Percentiles rank a stretch among this genome's conserved stretches.
These are phyloP conservation scores for Littorina saxatilis DNA, from an alignment of 1,140 invertebrate genomes.

Conservation along the genomic window DNA sequence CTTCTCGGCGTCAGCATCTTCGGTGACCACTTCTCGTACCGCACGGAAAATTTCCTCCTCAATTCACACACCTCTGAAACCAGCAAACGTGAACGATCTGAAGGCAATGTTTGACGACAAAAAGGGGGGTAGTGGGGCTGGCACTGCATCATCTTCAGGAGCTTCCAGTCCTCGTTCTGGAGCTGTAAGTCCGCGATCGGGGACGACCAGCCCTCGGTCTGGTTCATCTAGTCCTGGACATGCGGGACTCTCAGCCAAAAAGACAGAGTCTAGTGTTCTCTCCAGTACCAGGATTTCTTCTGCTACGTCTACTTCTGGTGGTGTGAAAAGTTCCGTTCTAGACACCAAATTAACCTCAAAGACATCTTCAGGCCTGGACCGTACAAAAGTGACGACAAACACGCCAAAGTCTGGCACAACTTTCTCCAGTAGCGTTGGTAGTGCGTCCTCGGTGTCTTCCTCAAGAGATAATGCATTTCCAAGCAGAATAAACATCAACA, in stretches of 20 bases:
- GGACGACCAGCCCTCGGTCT: slow-evolving; percentile 21
- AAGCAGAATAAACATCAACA: slow-evolving; percentile 31
- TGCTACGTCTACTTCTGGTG: not conserved
- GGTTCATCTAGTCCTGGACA: slow-evolving; percentile 17
- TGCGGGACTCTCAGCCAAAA: not conserved
- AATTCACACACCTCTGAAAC: slow-evolving; percentile 48
- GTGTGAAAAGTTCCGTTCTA: not conserved
- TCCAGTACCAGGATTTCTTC: not conserved
- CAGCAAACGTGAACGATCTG: slow-evolving; percentile 48
- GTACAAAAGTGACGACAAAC: not conserved
- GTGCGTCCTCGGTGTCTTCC: slow-evolving; percentile 17
- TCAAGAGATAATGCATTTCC: slow-evolving; percentile 30
- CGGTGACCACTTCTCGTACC: not conserved
- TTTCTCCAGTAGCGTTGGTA: not conserved
- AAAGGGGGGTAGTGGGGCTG: slow-evolving; percentile 2
- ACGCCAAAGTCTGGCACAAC: not conserved
- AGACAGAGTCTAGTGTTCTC: not conserved
- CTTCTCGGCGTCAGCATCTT: not conserved
- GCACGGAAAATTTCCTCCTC: slow-evolving; percentile 18
- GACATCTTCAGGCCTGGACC: not conserved
- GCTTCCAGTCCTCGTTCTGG: slow-evolving; percentile 13
- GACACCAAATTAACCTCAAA: not conserved
- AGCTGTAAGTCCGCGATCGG: slow-evolving; percentile 21
- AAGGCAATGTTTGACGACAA: slow-evolving; percentile 49
- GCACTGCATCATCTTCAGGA: slow-evolving; percentile 3